Conservation (phyloP, 2,797 vertebrate genomes). For the Thalassophryne amazonica region DNA sequence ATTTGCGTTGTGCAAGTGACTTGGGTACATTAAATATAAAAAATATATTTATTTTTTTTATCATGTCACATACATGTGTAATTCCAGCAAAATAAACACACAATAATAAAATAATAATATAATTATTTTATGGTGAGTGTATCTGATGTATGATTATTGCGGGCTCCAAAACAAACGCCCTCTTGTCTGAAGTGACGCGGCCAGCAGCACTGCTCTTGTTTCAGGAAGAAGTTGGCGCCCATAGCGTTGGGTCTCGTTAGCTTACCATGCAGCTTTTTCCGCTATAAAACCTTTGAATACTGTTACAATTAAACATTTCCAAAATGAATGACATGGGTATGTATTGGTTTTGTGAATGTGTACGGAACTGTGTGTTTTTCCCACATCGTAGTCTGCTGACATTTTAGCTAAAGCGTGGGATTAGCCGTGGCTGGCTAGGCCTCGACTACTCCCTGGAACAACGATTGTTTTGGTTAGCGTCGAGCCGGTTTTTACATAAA, state of each 20-base stretch:
- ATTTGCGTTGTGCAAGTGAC: too few species aligned
- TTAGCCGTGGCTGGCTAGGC: constrained; percentile 45
- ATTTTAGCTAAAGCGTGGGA: constrained; percentile 8
- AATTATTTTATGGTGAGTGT: too few species aligned
- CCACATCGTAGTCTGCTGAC: neutral
- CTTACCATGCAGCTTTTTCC: constrained; percentile 31
- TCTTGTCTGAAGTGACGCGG: neutral
- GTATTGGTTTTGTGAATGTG: constrained; percentile 17
- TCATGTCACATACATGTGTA: too few species aligned
- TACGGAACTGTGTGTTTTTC: neutral
- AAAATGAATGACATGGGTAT: constrained; percentile 71
- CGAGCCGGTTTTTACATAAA: constrained; percentile 11
- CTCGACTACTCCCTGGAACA: constrained; percentile 75
- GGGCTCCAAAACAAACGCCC: constrained; percentile 51
- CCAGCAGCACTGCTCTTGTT: constrained; percentile 41
- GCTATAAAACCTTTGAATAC: neutral
- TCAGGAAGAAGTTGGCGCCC: constrained; percentile 80
- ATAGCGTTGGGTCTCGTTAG: constrained; percentile 40
- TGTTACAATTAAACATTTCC: neutral
- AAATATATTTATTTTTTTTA: too few species aligned
- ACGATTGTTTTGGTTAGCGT: constrained; percentile 29
- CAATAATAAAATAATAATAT: too few species aligned
- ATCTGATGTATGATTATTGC: too few species aligned
- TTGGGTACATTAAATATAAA: too few species aligned
- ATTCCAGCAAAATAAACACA: too few species aligned